These are phyloP conservation scores for Sarcophaga peregrina DNA, from an alignment of 1,140 invertebrate species.

Conservation along the genomic window DNA sequence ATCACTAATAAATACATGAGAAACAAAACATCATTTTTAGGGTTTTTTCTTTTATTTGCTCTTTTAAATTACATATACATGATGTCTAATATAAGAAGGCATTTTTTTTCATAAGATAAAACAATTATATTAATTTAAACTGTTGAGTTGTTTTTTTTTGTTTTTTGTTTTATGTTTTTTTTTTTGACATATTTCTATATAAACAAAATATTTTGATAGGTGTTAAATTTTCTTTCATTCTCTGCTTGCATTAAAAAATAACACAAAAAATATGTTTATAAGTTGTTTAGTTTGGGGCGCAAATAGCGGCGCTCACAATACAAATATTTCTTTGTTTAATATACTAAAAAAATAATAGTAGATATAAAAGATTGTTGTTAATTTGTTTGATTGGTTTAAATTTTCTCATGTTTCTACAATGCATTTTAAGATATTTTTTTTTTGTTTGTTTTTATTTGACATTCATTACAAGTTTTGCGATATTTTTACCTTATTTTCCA, in stretches of 20 bases:
- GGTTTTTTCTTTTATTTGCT: conserved; percentile 46
- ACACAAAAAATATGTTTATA: conserved; percentile 4
- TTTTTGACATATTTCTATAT: not conserved
- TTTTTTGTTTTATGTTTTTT: not conserved
- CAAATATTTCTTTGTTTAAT: conserved; percentile 45
- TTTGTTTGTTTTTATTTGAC: not conserved
- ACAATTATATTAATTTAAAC: conserved; percentile 28
- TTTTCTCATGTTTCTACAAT: conserved; percentile 65
- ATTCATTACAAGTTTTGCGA: conserved; percentile 46
- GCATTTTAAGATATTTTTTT: conserved; percentile 54
- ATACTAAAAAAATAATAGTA: not conserved
- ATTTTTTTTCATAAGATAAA: conserved; percentile 29
- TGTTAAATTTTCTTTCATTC: not conserved
- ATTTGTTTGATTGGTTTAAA: conserved; percentile 35
- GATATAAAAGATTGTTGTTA: conserved; percentile 26
- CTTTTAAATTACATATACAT: conserved; percentile 42
- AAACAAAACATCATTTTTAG: conserved; percentile 43
- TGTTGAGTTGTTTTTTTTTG: conserved; percentile 8
- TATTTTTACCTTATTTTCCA: conserved; percentile 66
- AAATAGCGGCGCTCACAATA: conserved; percentile 58
- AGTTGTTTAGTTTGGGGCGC: conserved; percentile 33
- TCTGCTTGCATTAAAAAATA: not conserved
- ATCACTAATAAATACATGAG: conserved; percentile 19
- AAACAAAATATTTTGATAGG: not conserved
- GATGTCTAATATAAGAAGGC: conserved; percentile 30